Percentiles rank a stretch among this genome's conserved stretches.
phyloP scores from a whole-genome alignment of 2,113 vertebrate species.

The Ia io region DNA sequence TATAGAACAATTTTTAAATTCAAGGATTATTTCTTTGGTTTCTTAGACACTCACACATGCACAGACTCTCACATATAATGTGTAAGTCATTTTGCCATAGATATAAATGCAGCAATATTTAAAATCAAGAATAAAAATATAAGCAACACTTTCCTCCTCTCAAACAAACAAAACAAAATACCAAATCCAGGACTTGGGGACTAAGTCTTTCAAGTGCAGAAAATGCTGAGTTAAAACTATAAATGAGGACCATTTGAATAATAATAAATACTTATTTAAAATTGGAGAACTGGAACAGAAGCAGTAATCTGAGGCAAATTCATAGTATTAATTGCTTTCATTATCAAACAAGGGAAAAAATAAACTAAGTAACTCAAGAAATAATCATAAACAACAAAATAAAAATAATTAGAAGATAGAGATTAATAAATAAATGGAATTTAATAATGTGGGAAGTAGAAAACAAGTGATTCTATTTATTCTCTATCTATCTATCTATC shows the following conservation, averaged over 20 bases:
- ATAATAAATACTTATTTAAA: not conserved
- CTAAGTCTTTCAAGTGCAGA: not conserved
- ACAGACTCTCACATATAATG: not conserved
- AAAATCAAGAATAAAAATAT: not conserved
- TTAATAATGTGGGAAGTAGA: not conserved
- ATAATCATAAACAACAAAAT: not conserved
- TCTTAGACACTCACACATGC: not conserved
- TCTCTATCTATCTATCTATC: not conserved
- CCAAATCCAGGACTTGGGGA: not conserved
- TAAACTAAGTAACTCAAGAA: not conserved
- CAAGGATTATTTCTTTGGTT: not conserved
- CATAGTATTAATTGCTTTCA: conserved; percentile 15
- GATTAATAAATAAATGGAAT: not conserved
- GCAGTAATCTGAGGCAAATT: conserved; percentile 48
- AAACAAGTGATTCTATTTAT: not conserved
- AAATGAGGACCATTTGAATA: not conserved
- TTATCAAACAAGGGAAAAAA: not conserved
- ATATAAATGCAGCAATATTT: not conserved
- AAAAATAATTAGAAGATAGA: not conserved
- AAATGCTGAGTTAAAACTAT: not conserved
- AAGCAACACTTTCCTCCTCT: not conserved
- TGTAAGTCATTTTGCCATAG: not conserved
- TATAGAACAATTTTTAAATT: not conserved
- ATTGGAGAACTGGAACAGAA: not conserved
- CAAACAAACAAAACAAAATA: not conserved